These are phyloP conservation scores for Scrobipalpa costella DNA, from an alignment of 2,888 invertebrate genomes.

Conservation along the genomic window DNA sequence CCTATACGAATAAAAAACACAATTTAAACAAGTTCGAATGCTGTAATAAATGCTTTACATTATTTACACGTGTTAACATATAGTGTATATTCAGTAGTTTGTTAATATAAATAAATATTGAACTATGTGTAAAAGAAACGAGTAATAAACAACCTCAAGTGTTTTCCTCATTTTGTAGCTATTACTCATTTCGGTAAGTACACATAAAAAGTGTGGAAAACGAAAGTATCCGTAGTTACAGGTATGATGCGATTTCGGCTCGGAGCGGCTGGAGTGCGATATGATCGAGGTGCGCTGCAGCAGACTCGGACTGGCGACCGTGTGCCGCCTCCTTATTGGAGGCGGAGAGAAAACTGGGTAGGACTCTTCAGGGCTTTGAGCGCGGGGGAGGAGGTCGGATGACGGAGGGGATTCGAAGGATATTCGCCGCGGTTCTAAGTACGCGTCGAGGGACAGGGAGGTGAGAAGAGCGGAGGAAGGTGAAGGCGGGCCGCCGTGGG, in stretches of 20 bases:
- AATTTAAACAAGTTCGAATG: neutral
- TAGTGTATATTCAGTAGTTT: constrained; percentile 46
- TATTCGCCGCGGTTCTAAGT: constrained; percentile 90
- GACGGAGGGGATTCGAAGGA: constrained; percentile 90
- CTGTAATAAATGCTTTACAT: constrained; percentile 64
- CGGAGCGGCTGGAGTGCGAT: constrained; percentile 87
- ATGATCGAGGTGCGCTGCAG: constrained; percentile 88
- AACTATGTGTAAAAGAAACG: neutral
- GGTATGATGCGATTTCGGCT: constrained; percentile 91
- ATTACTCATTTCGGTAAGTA: neutral
- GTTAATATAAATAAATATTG: neutral
- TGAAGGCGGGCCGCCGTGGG: constrained; percentile 85
- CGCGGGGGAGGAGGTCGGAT: constrained; percentile 85
- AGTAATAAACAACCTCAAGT: neutral
- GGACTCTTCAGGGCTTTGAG: constrained; percentile 88
- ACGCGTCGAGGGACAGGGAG: constrained; percentile 89
- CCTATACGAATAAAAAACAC: constrained; percentile 62
- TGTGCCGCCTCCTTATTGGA: constrained; percentile 86
- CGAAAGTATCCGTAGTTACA: constrained; percentile 83
- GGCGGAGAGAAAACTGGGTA: constrained; percentile 93
- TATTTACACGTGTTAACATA: constrained; percentile 60
- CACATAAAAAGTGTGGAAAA: constrained; percentile 20
- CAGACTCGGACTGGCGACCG: constrained; percentile 69
- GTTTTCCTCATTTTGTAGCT: neutral
- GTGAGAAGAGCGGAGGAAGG: constrained; percentile 90